Evolutionary conservation across 2,113 vertebrate genomes (phyloP), one percentile per base, ranked within the genome.

Genomic region (Lepidothrix coronata): DNA sequence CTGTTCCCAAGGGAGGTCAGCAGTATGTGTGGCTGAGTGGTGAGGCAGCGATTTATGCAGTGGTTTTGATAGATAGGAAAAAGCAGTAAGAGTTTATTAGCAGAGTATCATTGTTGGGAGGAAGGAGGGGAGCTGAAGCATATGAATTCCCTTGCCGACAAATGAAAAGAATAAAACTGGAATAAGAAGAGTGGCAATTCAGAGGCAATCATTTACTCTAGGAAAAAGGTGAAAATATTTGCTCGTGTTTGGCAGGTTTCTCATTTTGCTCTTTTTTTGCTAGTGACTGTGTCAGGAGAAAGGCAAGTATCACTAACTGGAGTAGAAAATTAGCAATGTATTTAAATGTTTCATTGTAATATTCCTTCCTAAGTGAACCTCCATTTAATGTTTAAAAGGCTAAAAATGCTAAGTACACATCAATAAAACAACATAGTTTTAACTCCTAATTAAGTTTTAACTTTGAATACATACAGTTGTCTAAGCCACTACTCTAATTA

Each of bases 361-460:
- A 81, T 85, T 74, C 55, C 87, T 91, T 93, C 58, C 67, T 85
- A 94, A 96, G 73, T 71, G 96, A 96, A 92, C 37, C 66, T 89
- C 70, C 93, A 92, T 94, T 94, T 95, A 97, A 97, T 97, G 97
- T 97, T 97, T 97, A 96, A 95, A 96, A 88, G 95, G 62, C 84
- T 93, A 77, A 93, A 92, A 97, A 96, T 94, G 84, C 70, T 86
- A 95, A 87, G 89, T 88, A 94, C 12, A 0, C 95, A 97, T 95
- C 96, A 97, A 97, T 97, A 96, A 93, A 97, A 96, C 67, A 96
- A 71, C 85, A 94, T 85, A 57, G 75, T 95, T 96, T 96, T 83
- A 95, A 80, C 85, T 96, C 96, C 92, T 97, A 95, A 97, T 97
- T 93, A 97, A 96, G 78, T 94, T 95, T 96, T 93, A 97, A 89